phyloP scores from a whole-genome alignment of 2,113 vertebrate species.

The Oncorhynchus clarkii region DNA sequence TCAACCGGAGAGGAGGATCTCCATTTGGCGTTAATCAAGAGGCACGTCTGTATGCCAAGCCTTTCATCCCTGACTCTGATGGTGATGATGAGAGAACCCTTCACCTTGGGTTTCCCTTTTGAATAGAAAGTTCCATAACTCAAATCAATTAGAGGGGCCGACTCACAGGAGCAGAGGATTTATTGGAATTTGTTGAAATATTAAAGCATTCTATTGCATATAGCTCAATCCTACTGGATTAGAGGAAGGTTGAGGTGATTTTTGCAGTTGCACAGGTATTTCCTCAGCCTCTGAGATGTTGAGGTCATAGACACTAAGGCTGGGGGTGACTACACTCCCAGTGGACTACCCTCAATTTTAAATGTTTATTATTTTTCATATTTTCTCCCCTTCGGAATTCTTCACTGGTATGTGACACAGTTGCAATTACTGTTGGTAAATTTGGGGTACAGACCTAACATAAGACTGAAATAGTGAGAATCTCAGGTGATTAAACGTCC shows the following conservation, averaged over 20 bases:
- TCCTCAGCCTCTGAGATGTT: neutral
- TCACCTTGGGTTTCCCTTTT: constrained; percentile 45
- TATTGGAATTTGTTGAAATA: constrained; percentile 20
- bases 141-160: constrained; percentile 24
- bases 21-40: constrained; percentile 65
- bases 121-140: constrained; percentile 33
- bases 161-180: constrained; percentile 23
- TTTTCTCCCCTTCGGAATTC: too few relatives aligned
- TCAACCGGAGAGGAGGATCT: constrained; percentile 65
- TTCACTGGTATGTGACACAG: too few relatives aligned
- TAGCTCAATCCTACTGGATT: neutral
- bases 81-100: neutral
- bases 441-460: too few relatives aligned
- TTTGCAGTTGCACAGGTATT: neutral
- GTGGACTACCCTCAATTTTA: too few relatives aligned
- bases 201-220: constrained; percentile 24
- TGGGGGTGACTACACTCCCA: too few relatives aligned
- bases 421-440: too few relatives aligned
- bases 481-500: too few relatives aligned
- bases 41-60: constrained; percentile 14
- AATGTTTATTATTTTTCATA: too few relatives aligned
- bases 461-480: too few relatives aligned
- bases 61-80: constrained; percentile 16
- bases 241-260: neutral
- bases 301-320: too few relatives aligned